phyloP scores from a whole-genome alignment of 2,797 vertebrate species.

The Catharus ustulatus region DNA sequence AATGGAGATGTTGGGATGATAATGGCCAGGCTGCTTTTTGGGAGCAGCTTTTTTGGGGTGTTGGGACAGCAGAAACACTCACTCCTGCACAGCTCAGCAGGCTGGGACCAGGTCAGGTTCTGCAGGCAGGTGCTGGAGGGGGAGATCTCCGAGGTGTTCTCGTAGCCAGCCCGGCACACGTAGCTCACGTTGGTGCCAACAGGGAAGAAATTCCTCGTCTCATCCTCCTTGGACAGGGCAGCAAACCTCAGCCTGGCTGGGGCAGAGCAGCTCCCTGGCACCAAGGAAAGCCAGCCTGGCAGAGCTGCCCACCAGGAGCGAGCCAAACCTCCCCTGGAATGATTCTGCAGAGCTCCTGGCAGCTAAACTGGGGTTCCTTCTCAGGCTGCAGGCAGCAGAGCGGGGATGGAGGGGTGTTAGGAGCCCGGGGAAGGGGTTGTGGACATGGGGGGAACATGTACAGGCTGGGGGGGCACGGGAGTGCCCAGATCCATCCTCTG shows the following conservation, averaged over 20 bases:
- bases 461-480: rapidly evolving
- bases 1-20: rapidly evolving
- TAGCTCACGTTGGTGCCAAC: constrained; percentile 36
- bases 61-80: constrained; percentile 10
- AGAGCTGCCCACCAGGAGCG: rapidly evolving
- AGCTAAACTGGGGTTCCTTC: rapidly evolving
- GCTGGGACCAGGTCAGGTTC: neutral
- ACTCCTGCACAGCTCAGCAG: constrained; percentile 53
- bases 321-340: rapidly evolving
- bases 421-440: neutral
- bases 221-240: neutral
- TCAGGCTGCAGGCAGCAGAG: rapidly evolving
- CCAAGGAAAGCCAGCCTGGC: neutral
- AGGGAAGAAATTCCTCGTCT: neutral
- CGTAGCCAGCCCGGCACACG: constrained; percentile 21
- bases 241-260: constrained; percentile 26
- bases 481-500: neutral
- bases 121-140: neutral
- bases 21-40: rapidly evolving
- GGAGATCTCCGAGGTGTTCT: neutral
- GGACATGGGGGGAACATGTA: neutral
- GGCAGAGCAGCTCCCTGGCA: constrained; percentile 58
- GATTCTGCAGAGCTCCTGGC: neutral
- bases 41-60: neutral
- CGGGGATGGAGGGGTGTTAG: rapidly evolving